phyloP scores from a whole-genome alignment of 2,888 invertebrate species.

The Horisme vitalbata region DNA sequence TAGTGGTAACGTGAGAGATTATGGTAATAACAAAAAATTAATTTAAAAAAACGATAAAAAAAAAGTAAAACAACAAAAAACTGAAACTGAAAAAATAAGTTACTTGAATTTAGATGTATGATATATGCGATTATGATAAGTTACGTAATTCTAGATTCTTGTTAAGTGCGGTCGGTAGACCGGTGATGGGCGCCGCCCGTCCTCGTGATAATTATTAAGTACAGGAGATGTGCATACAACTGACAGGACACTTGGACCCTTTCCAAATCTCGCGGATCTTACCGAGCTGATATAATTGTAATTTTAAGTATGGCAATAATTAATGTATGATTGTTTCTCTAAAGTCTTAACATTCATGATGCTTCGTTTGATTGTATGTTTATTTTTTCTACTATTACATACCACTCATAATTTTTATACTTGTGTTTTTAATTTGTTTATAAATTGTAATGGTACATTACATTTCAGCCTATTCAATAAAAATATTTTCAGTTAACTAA shows the following conservation, averaged over 20 bases:
- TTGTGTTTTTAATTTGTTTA: constrained; percentile 22
- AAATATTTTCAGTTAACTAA: background rate
- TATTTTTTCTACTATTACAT: constrained; percentile 31
- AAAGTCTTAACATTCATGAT: constrained; percentile 18
- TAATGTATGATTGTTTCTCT: constrained; percentile 51
- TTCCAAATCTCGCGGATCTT: constrained; percentile 63
- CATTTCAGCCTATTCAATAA: constrained; percentile 16
- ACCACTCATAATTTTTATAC: constrained; percentile 20
- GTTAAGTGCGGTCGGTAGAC: constrained; percentile 61
- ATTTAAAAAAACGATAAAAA: constrained; percentile 76
- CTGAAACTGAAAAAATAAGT: constrained; percentile 81
- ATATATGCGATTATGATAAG: constrained; percentile 81
- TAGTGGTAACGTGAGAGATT: constrained; percentile 81
- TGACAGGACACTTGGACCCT: constrained; percentile 52
- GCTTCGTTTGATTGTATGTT: constrained; percentile 30
- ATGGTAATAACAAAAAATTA: constrained; percentile 67
- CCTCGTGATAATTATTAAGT: constrained; percentile 73
- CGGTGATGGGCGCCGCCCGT: constrained; percentile 41
- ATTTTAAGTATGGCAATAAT: constrained; percentile 52
- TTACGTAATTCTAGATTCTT: constrained; percentile 79
- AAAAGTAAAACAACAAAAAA: constrained; percentile 82
- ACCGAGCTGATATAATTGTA: constrained; percentile 53
- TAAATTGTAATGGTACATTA: constrained; percentile 10
- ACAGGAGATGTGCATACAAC: constrained; percentile 69
- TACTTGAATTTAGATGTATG: constrained; percentile 81